Evolutionary conservation across 2,113 vertebrate species (phyloP), one percentile per base, ranked within the genome.

Genomic region (Platycercus adscitus): DNA sequence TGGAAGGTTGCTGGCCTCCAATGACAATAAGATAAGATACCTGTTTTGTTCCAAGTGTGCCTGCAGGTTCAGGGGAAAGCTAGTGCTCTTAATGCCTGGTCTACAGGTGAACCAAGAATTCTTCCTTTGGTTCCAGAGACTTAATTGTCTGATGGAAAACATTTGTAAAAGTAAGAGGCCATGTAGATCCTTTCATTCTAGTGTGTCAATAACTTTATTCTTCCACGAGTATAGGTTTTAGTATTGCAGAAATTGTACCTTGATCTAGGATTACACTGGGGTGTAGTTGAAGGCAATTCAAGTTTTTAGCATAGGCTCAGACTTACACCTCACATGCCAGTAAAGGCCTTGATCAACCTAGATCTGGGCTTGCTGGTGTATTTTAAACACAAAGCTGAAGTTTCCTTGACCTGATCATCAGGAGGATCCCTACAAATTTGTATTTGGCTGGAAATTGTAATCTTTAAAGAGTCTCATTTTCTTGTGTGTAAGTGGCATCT

Each of bases 1-100:
- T 77, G 37, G 43, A 71, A 47, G 41, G 58, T 37, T 14, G 19
- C 55, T 82, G 44, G n/a, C 39, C 44, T 81, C 43, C 24, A 43
- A 3, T 23, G 11, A 21, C 3, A 16, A 1, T 31, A 26, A 18
- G 0, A 2, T 24, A 13, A 0, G 1, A 14, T 73, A 9, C 26
- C 28, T 11, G 20, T 79, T 68, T 61, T 39, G 9, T 53, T 68
- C 43, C 65, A 65, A 20, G 41, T 19, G 47, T 88, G 37, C 50
- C 31, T 66, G 25, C 29, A 2, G 0, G 55, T 75, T 43, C 41
- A 35, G 72, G 46, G 44, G 17, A 41, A 39, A 33, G 31, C 26
- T 52, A 5, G 37, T 43, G 25, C 50, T 43, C 23, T 56, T 60
- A 25, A 26, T 43, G 24, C 35, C 39, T 65, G 13, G 6, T 64